Evolutionary conservation across 2,113 vertebrate species (phyloP), one percentile per base, ranked within the genome.

Genomic region (Heterotis niloticus): DNA sequence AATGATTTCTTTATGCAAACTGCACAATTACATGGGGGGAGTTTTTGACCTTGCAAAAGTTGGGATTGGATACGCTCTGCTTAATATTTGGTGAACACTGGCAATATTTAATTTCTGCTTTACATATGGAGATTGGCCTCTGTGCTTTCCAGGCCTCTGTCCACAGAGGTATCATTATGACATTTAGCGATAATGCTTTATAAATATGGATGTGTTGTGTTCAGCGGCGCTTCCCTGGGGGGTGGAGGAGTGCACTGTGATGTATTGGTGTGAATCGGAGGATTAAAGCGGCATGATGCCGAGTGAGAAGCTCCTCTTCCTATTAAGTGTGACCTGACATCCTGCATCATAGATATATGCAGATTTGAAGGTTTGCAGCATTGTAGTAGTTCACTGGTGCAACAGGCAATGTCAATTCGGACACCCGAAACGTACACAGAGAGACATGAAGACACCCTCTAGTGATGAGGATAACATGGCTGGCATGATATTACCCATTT

Each of bases 111-210:
- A 54, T 78, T 68, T 57, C 56, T 70, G 67, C 59, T 73, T 83
- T 87, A 84, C 84, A 88, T 86, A 84, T 84, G 82, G 74, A 84
- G 67, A 80, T 85, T 34, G 29, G 65, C 81, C 24, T 64, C 60
- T 75, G 28, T 28, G 52, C 57, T 52, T 62, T 78, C 12, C 74
- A 20, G 1, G 64, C 84, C 76, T 73, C 74, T 79, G 57, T 73
- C 68, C 73, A 80, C 51, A 2, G 64, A 82, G 71, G 78, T 77
- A 60, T 64, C 83, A 84, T 88, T 86, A 68, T 87, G 83, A 83
- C 85, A 78, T 84, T 80, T 86, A 83, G 83, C 84, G 80, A 79
- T 85, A 82, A 79, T 80, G 78, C 80, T 81, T 87, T 70, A 88
- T 89, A 76, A 88, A 89, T 84, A 85, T 87, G 70, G 75, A 83